Conservation (phyloP, 2,797 vertebrate species). For the Diplodus puntazzo region DNA sequence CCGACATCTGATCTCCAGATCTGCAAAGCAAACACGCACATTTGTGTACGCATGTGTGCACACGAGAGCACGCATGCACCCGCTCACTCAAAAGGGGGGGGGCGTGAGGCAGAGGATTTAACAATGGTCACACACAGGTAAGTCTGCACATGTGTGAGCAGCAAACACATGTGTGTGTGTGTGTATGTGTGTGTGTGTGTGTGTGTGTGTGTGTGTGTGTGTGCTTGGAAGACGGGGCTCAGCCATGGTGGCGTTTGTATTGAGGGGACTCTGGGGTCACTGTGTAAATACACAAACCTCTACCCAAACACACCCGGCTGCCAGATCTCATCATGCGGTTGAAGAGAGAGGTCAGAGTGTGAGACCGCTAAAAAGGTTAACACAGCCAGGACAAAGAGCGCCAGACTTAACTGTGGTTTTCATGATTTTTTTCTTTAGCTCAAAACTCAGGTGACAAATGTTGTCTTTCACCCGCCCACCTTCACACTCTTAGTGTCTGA, state of each 20-base stretch:
- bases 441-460: conserved; percentile 33
- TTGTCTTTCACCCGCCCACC: conserved; percentile 16
- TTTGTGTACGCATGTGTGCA: conserved; percentile 52
- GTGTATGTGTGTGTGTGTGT: too few relatives aligned
- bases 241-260: conserved; percentile 66
- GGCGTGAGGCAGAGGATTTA: conserved; percentile 56
- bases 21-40: conserved; percentile 75
- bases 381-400: conserved; percentile 61
- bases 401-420: conserved; percentile 39
- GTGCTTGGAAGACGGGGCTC: conserved; percentile 48
- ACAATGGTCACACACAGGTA: conserved; percentile 59
- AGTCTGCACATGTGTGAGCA: conserved; percentile 16
- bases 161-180: too few relatives aligned
- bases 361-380: conserved; percentile 67
- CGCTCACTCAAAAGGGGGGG: conserved; percentile 46
- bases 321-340: conserved; percentile 81
- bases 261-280: conserved; percentile 77
- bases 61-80: conserved; percentile 21
- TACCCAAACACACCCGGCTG: conserved; percentile 79
- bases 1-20: conserved; percentile 74
- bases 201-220: conserved; percentile 37
- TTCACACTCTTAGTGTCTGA: neutral
- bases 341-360: conserved; percentile 73
- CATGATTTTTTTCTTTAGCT: neutral
- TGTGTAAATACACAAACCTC: conserved; percentile 85